phyloP scores from a whole-genome alignment of 2,113 vertebrate genomes.

The Podocnemis expansa region DNA sequence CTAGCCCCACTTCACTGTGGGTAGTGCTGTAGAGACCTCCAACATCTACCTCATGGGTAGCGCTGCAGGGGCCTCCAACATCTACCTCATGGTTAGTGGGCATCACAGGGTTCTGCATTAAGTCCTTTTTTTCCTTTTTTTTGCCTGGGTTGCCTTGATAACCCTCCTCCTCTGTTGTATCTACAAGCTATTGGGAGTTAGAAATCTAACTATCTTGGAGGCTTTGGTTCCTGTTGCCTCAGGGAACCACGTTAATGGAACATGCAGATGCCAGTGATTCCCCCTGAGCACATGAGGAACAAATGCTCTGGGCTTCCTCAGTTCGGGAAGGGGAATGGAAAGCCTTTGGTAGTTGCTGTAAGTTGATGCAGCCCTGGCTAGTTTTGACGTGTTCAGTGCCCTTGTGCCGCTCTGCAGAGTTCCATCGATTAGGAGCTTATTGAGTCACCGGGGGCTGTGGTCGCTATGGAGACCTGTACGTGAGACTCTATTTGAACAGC shows the following conservation, averaged over 20 bases:
- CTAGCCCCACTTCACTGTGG: not conserved
- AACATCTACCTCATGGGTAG: not conserved
- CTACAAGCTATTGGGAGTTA: not conserved
- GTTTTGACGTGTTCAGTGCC: fast-evolving
- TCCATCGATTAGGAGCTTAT: not conserved
- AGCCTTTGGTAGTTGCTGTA: not conserved
- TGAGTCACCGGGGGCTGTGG: not conserved
- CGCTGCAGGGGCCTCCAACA: not conserved
- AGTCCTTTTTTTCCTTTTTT: not conserved
- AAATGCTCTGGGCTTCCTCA: not conserved
- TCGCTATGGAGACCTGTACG: slow-evolving; percentile 30
- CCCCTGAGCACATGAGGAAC: not conserved
- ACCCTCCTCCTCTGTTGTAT: not conserved
- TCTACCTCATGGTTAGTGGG: not conserved
- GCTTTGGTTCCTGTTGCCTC: not conserved
- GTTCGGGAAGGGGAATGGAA: not conserved
- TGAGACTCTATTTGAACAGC: slow-evolving; percentile 22
- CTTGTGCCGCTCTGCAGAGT: not conserved
- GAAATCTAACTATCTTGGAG: not conserved
- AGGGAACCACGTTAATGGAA: not conserved
- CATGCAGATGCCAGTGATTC: not conserved
- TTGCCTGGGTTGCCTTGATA: not conserved
- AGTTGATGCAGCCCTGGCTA: not conserved
- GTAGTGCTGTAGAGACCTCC: not conserved
- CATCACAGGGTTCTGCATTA: not conserved